Evolutionary conservation across 2,888 invertebrate species (phyloP).

Genomic region (Drosophila neonasuta): DNA sequence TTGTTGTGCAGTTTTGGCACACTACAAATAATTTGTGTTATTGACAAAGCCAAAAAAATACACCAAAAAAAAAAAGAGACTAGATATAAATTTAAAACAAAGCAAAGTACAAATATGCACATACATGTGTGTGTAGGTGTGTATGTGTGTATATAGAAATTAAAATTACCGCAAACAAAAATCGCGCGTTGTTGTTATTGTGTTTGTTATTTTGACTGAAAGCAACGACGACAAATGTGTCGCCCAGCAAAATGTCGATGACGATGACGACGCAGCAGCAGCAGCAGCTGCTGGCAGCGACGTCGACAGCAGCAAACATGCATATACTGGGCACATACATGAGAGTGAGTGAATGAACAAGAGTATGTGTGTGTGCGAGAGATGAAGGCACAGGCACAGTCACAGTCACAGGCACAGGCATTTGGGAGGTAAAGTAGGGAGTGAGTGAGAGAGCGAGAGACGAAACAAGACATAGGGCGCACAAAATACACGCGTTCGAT

Average conservation of each 20-base stretch:
- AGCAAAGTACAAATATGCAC: slow-evolving; percentile 3
- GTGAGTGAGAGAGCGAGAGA: slow-evolving; percentile 7
- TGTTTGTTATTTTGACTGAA: slow-evolving; percentile 57
- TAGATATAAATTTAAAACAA: slow-evolving; percentile 1
- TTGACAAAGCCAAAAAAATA: slow-evolving; percentile 8
- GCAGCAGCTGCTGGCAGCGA: slow-evolving; percentile 19
- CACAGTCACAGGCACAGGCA: background rate
- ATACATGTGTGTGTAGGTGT: background rate
- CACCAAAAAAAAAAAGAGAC: background rate
- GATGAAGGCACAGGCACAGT: background rate
- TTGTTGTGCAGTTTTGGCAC: slow-evolving; percentile 13
- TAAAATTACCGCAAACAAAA: slow-evolving; percentile 45
- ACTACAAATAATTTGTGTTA: slow-evolving; percentile 39
- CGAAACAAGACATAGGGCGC: slow-evolving; percentile 31
- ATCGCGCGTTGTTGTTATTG: slow-evolving; percentile 49
- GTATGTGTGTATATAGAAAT: slow-evolving; percentile 27
- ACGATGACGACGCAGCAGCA: slow-evolving; percentile 23
- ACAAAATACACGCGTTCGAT: slow-evolving; percentile 27
- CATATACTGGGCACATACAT: slow-evolving; percentile 12
- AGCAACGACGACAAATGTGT: slow-evolving; percentile 55
- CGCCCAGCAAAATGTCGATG: slow-evolving; percentile 55
- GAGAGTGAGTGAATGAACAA: slow-evolving; percentile 11
- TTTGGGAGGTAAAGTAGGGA: background rate
- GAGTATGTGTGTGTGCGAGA: slow-evolving; percentile 1
- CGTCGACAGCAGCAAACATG: slow-evolving; percentile 32